Conservation (phyloP, 2,113 vertebrate genomes). For the Progne subis region DNA sequence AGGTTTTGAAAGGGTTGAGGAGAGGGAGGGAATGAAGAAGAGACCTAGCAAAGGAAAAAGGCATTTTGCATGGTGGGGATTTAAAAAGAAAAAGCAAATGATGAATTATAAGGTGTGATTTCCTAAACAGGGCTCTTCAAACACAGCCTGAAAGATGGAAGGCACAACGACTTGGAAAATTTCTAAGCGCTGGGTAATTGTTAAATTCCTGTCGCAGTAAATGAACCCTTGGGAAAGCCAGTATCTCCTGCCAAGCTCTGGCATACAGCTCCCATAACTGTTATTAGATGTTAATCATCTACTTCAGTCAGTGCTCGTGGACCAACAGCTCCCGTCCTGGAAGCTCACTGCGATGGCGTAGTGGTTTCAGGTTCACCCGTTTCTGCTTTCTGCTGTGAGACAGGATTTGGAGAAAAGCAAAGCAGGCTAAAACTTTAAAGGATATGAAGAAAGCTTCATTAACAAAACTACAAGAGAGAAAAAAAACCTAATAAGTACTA, state of each 20-base stretch:
- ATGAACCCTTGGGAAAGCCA: not conserved
- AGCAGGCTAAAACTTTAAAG: not conserved
- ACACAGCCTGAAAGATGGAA: not conserved
- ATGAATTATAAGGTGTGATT: not conserved
- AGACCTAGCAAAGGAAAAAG: not conserved
- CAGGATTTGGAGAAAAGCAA: not conserved
- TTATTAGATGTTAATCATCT: not conserved
- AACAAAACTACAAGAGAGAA: not conserved
- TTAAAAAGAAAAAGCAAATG: not conserved
- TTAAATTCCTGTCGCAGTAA: not conserved
- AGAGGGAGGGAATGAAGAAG: conserved; percentile 1
- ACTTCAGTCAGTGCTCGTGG: rapidly evolving
- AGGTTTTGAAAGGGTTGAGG: not conserved
- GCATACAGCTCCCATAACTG: not conserved
- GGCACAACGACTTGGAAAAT: not conserved
- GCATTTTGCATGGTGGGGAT: not conserved
- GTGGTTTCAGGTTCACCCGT: not conserved
- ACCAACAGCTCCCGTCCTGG: not conserved
- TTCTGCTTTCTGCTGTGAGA: not conserved
- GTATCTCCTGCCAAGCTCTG: not conserved
- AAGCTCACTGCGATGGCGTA: not conserved
- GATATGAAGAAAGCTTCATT: not conserved
- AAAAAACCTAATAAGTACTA: not conserved
- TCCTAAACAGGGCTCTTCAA: not conserved
- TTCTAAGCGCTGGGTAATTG: not conserved